Base-by-base conservation (phyloP, 1,140 invertebrate species). In the Eurosta solidaginis region DNA sequence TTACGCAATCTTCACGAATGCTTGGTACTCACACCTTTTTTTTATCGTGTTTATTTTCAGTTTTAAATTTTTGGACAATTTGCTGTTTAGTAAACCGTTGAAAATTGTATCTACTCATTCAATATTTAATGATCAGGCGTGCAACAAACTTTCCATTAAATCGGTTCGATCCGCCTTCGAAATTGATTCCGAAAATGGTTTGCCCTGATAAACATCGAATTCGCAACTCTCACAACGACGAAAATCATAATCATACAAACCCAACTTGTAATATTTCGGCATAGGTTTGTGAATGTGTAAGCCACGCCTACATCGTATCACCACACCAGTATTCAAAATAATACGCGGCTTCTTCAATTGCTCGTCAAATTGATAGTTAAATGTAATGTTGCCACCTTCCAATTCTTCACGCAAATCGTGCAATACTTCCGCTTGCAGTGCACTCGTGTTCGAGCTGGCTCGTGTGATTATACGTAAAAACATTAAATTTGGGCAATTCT, bases 181-280 rank as follows among this genome's bases (percentile, higher is more conserved):
- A 27, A 54, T 54, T 12, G 50, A 22, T 54, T 54, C 50, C 10
- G 50, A 81, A 47, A 85, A 85, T 7, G 84, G 78, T 7, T 81
- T 80, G 77, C 84, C 84, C 78, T 85, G 83, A 83, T 84, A 85
- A 17, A 85, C 78, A 49, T 85, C 82, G 45, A 85, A 81, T 74
- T 84, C 82, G 29, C 82, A 82, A 77, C 81, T 49, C 50, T 83
- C 63, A 47, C 82, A 85, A 47, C 85, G 85, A 42, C 84, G 82
- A 74, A 85, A 85, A 74, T 85, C 84, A 40, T 76, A 85, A 25
- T 85, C 84, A 25, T 84, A 84, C 14, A 82, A 45, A 2, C 84
- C 84, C 50, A 85, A 33, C 6, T 29, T 76, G 9, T 82, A 80
- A 0, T 22, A 12, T 20, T 81, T 36, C 7, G 83, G 80, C 3